Percentiles rank a stretch among this genome's conserved stretches.
Evolutionary conservation across 2,888 invertebrate species (phyloP).

Genomic region (Rotaria macrura): DNA sequence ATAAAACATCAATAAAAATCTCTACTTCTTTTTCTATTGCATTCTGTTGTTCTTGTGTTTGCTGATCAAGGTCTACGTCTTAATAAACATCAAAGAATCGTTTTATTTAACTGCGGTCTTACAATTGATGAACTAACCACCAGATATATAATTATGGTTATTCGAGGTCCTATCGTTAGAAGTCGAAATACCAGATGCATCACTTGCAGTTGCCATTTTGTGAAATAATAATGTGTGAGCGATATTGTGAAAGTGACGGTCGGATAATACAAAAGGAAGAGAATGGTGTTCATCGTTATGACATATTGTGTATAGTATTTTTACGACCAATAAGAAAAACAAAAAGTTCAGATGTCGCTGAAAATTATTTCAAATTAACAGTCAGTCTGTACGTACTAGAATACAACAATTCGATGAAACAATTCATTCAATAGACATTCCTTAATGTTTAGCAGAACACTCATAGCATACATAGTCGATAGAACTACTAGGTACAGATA

Average conservation of each 20-base stretch:
- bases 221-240: not conserved
- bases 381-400: no score
- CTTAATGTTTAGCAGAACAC: no score
- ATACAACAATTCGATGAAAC: no score
- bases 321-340: no score
- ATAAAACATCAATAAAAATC: rapidly evolving
- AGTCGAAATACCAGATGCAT: not conserved
- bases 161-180: not conserved
- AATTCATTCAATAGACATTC: no score
- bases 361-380: not conserved
- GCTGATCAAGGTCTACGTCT: not conserved
- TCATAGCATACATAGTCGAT: no score
- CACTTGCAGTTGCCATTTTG: not conserved
- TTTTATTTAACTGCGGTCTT: no score
- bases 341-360: not conserved
- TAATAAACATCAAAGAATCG: not conserved
- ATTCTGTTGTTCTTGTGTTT: not conserved
- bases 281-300: not conserved
- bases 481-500: no score
- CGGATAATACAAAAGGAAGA: not conserved
- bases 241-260: no score
- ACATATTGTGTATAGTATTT: no score
- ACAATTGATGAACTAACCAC: not conserved
- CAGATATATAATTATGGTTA: not conserved
- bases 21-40: not conserved